Percentiles rank a stretch among this genome's conserved stretches.
These are phyloP conservation scores for Augochlora pura DNA, from an alignment of 1,140 invertebrate species.

Conservation along the genomic window DNA sequence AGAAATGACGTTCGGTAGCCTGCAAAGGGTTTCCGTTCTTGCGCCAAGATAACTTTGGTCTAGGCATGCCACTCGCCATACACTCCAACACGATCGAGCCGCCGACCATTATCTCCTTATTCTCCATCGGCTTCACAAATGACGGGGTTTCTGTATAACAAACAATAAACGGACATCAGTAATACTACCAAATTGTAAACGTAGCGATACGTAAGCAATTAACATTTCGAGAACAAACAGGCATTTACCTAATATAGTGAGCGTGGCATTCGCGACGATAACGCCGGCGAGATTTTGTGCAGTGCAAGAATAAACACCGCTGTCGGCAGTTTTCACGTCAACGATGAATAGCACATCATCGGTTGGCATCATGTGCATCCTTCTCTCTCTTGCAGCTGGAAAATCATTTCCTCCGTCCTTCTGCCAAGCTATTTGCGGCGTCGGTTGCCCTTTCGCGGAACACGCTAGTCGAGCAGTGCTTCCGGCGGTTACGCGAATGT, in stretches of 20 bases:
- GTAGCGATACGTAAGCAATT: not conserved
- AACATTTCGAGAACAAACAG: too few relatives aligned
- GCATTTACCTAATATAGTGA: slow-evolving; percentile 88
- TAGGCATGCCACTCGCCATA: slow-evolving; percentile 91
- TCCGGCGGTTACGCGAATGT: slow-evolving; percentile 91
- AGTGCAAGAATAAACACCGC: slow-evolving; percentile 96
- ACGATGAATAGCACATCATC: slow-evolving; percentile 96
- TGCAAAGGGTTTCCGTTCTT: slow-evolving; percentile 90
- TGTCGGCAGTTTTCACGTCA: slow-evolving; percentile 92
- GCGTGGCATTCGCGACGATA: slow-evolving; percentile 92
- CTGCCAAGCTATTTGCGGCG: slow-evolving; percentile 94
- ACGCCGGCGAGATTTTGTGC: slow-evolving; percentile 94
- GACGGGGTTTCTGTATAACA: slow-evolving; percentile 87
- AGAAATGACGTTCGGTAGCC: slow-evolving; percentile 88
- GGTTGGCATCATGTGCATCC: slow-evolving; percentile 94
- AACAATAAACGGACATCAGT: not conserved
- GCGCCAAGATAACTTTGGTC: slow-evolving; percentile 92
- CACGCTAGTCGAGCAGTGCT: slow-evolving; percentile 94
- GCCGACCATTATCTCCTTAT: slow-evolving; percentile 89
- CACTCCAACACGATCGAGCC: slow-evolving; percentile 93
- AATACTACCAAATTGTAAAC: too few relatives aligned
- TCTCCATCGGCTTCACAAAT: slow-evolving; percentile 91
- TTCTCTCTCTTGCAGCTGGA: slow-evolving; percentile 94
- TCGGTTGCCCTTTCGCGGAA: slow-evolving; percentile 92
- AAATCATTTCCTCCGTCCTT: slow-evolving; percentile 98